A percentile compares a stretch with the other conserved stretches of the same genome.
phyloP scores from a whole-genome alignment of 2,113 vertebrate genomes.

The Chitala chitala region DNA sequence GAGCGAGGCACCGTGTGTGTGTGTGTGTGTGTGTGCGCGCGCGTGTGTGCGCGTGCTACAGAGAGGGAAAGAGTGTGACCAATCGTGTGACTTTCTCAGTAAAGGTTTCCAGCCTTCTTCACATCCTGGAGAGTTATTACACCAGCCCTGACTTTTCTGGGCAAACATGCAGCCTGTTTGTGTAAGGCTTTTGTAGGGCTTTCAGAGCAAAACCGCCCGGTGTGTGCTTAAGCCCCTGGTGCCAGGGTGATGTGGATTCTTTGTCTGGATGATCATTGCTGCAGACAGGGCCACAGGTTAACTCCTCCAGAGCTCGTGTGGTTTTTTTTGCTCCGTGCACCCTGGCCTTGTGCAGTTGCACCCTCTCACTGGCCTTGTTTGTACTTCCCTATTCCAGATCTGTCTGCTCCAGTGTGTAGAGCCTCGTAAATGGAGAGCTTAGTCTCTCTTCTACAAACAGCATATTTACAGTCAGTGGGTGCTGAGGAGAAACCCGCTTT shows the following conservation, averaged over 20 bases:
- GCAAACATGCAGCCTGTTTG: background rate
- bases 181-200: background rate
- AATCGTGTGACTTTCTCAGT: background rate
- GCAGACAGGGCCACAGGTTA: background rate
- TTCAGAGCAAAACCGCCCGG: background rate
- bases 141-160: background rate
- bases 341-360: no score
- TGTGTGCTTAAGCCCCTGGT: background rate
- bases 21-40: slow-evolving; percentile 7
- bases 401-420: background rate
- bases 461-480: background rate
- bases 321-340: no score
- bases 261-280: slow-evolving; percentile 24
- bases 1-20: slow-evolving; percentile 19
- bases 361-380: background rate
- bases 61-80: background rate
- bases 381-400: background rate
- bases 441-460: background rate
- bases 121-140: background rate
- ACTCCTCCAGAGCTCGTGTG: no score
- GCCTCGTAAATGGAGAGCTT: background rate
- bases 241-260: background rate
- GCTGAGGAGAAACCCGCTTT: background rate
- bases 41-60: no score
- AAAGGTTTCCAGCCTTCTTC: background rate